phyloP scores from a whole-genome alignment of 2,113 vertebrate genomes.

The Maccullochella peelii region DNA sequence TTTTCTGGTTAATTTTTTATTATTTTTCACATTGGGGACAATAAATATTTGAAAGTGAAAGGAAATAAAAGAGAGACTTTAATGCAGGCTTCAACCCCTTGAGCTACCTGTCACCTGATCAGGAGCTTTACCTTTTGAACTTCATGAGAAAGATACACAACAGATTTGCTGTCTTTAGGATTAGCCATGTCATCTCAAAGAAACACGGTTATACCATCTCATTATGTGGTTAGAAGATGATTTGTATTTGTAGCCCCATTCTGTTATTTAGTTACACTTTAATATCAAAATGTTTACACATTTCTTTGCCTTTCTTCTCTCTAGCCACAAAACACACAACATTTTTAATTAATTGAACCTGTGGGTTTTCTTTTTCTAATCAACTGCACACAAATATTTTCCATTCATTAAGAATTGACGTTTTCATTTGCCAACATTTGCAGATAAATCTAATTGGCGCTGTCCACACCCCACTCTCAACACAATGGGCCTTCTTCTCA shows the following conservation, averaged over 20 bases:
- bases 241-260: constrained; percentile 54
- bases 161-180: constrained; percentile 64
- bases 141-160: constrained; percentile 77
- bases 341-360: constrained; percentile 27
- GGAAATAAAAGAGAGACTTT: constrained; percentile 46
- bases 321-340: constrained; percentile 31
- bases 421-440: constrained; percentile 59
- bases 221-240: constrained; percentile 69
- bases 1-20: constrained; percentile 5
- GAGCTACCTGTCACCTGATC: constrained; percentile 52
- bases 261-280: constrained; percentile 38
- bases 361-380: constrained; percentile 20
- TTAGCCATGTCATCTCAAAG: constrained; percentile 59
- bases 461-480: constrained; percentile 46
- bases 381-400: constrained; percentile 40
- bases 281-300: constrained; percentile 46
- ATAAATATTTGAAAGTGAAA: constrained; percentile 55
- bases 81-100: constrained; percentile 33
- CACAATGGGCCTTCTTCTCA: constrained; percentile 70
- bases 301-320: constrained; percentile 16
- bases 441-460: constrained; percentile 58
- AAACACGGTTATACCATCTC: constrained; percentile 58
- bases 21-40: constrained; percentile 15
- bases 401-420: constrained; percentile 53
- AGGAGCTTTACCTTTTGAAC: constrained; percentile 67